Conservation (phyloP, 2,888 invertebrate species). For the Athrips mouffetella region DNA sequence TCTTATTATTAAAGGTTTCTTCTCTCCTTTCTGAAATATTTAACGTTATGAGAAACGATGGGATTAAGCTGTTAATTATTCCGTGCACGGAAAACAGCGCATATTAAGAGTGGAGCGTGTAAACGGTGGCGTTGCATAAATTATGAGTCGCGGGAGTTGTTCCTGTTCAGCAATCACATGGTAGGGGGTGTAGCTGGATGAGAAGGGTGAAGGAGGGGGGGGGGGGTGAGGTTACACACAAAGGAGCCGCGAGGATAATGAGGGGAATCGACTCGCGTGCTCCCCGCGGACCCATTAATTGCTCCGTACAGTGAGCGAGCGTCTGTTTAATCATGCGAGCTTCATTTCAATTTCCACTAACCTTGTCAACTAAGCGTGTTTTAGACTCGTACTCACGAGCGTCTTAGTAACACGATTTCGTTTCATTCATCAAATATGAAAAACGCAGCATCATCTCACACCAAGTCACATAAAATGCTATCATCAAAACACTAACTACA, state of each 20-base stretch:
- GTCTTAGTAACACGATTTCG: too few relatives aligned
- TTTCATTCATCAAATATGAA: neutral
- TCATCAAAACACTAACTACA: too few relatives aligned
- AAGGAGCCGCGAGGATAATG: neutral
- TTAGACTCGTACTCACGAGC: too few relatives aligned
- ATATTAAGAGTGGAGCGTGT: conserved; percentile 40
- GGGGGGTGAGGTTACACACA: neutral
- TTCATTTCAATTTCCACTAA: conserved; percentile 3
- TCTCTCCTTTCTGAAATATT: neutral
- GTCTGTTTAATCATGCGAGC: conserved; percentile 2
- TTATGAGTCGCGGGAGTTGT: conserved; percentile 25
- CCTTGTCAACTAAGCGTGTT: neutral
- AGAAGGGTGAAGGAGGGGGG: neutral
- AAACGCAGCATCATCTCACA: too few relatives aligned
- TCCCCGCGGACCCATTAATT: conserved; percentile 6
- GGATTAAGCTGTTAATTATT: conserved; percentile 27
- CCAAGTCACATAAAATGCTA: too few relatives aligned
- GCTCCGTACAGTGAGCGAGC: neutral
- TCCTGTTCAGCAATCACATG: conserved; percentile 5
- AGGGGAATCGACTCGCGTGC: neutral
- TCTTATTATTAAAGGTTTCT: too few relatives aligned
- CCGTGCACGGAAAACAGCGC: conserved; percentile 28
- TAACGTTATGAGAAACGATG: neutral
- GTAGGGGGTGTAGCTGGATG: neutral
- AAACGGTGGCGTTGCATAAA: conserved; percentile 36